Evolutionary conservation across 2,113 vertebrate genomes (phyloP), one percentile per base, ranked within the genome.

Genomic region (Corythornis cristatus): DNA sequence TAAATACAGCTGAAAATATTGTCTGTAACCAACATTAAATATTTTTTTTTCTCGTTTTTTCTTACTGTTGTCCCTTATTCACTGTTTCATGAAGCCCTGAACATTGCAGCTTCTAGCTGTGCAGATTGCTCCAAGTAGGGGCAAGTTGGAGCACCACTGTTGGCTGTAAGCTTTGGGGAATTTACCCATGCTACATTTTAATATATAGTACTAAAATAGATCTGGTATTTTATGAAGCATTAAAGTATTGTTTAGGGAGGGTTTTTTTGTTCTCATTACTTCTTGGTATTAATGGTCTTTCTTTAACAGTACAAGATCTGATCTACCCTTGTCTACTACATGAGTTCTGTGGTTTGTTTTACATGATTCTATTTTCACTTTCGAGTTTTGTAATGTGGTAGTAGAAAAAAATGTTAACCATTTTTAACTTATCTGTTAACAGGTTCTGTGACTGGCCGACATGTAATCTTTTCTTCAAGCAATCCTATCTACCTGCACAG

Each of bases 391-490:
- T 79, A 93, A 90, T 67, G 50, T 71, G 88, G 35, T 35, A 45
- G 50, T 81, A 60, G 82, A 78, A 94, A 92, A 94, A 84, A 72
- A n/a, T 23, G 51, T 65, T 90, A 86, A 92, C 72, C 42, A 57
- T 94, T 94, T 92, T 96, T 87, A 93, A 85, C 54, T 71, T 95
- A 15, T 98, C 83, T 96, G 19, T 94, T 96, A 90, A 84, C 92
- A 98, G 98, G 97, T 97, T 95, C 86, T 74, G 11, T 93, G 80
- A 83, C 82, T 90, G 90, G 76, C 79, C 96, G 67, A 93, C 95
- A 79, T 15, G 31, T 93, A 89, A 83, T 98, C 92, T 97, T 97
- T 89, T 96, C 89, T 92, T 96, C 56, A 12, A 79, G 93, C 95
- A 95, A 11, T 96, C 95, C 15, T 96, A 93, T 96, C 97, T 98